Conservation (phyloP, 1,140 invertebrate species). For the Stenopsyche tienmushanensis region DNA sequence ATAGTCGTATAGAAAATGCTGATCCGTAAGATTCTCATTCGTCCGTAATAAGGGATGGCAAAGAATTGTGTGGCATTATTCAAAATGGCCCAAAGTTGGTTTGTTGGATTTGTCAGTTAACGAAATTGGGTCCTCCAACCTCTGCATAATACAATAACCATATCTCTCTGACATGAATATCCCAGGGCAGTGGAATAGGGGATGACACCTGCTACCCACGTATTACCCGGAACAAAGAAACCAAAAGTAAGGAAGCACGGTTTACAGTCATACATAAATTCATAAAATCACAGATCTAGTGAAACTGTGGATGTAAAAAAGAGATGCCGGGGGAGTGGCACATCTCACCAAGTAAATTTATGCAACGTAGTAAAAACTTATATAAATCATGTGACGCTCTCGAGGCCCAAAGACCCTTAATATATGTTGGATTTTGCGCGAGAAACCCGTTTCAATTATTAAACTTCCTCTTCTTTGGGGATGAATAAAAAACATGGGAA, state of each 20-base stretch:
- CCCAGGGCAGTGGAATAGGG: not conserved
- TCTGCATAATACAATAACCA: not conserved
- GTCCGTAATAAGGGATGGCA: too few relatives aligned
- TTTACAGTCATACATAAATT: constrained; percentile 10
- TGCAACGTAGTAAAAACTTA: not conserved
- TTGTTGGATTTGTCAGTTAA: not conserved
- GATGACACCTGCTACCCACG: constrained; percentile 2
- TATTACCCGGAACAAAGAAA: not conserved
- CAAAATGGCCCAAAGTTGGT: too few relatives aligned
- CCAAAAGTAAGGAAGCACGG: not conserved
- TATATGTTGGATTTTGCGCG: too few relatives aligned
- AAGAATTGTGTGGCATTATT: too few relatives aligned
- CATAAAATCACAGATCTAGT: not conserved
- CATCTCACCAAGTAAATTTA: not conserved
- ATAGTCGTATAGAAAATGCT: not conserved
- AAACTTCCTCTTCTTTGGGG: too few relatives aligned
- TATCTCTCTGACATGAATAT: not conserved
- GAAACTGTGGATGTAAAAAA: not conserved
- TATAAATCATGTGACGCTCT: not conserved
- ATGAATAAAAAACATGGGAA: too few relatives aligned
- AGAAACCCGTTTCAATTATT: too few relatives aligned
- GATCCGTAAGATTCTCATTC: not conserved
- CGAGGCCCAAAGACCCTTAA: too few relatives aligned
- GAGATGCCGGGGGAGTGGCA: not conserved
- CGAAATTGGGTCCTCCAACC: not conserved